Conservation (phyloP, 2,797 vertebrate genomes). For the Spatula clypeata region DNA sequence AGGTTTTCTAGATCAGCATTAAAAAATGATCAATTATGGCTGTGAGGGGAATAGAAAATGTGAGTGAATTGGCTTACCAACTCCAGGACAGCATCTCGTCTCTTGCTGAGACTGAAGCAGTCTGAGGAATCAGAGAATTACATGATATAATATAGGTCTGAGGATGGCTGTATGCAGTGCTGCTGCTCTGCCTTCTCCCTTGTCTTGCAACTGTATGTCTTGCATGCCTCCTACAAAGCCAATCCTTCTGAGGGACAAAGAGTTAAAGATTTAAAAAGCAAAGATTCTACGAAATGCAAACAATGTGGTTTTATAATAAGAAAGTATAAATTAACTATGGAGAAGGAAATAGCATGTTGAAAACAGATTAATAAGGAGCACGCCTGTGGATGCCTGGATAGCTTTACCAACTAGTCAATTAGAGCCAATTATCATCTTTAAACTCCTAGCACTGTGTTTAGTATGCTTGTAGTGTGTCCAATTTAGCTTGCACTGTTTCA, state of each 20-base stretch:
- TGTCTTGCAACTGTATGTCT: background rate
- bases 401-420: slow-evolving; percentile 64
- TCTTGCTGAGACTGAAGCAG: background rate
- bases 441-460: slow-evolving; percentile 3
- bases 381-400: slow-evolving; percentile 31
- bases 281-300: slow-evolving; percentile 26
- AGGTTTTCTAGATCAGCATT: background rate
- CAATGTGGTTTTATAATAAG: slow-evolving; percentile 34
- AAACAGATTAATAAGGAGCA: slow-evolving; percentile 59
- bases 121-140: background rate
- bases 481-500: slow-evolving; percentile 51
- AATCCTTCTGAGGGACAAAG: background rate
- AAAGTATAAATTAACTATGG: slow-evolving; percentile 45
- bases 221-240: background rate
- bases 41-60: background rate
- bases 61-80: background rate
- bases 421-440: slow-evolving; percentile 61
- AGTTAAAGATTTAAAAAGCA: slow-evolving; percentile 12
- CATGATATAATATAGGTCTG: background rate
- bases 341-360: slow-evolving; percentile 42
- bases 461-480: slow-evolving; percentile 47
- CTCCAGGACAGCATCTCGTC: background rate
- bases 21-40: background rate
- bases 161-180: background rate
- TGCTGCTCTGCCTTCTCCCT: background rate